Conservation (phyloP, 2,113 vertebrate genomes). For the Salminus brasiliensis region DNA sequence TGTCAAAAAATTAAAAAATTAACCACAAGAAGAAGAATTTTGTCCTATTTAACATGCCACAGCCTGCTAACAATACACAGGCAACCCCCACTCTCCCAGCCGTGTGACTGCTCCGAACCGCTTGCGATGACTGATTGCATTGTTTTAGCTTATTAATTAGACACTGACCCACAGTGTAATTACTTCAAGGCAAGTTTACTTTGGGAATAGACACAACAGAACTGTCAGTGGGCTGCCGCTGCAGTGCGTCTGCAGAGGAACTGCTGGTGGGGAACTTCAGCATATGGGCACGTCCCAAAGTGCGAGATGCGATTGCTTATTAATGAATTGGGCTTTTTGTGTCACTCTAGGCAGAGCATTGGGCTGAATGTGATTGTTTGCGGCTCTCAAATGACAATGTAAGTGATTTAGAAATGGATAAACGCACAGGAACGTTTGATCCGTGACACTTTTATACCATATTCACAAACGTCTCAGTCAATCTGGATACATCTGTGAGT, state of each 20-base stretch:
- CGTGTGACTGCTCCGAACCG: slow-evolving; percentile 7
- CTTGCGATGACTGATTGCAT: slow-evolving; percentile 52
- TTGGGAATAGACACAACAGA: slow-evolving; percentile 42
- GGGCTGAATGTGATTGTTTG: background rate
- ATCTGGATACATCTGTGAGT: background rate
- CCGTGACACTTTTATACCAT: background rate
- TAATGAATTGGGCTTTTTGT: slow-evolving; percentile 11
- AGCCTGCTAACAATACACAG: slow-evolving; percentile 5
- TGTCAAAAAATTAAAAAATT: background rate
- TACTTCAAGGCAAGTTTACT: slow-evolving; percentile 48
- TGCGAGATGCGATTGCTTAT: slow-evolving; percentile 11
- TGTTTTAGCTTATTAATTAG: slow-evolving; percentile 53
- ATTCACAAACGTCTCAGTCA: background rate
- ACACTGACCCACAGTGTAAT: slow-evolving; percentile 52
- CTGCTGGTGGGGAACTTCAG: slow-evolving; percentile 27
- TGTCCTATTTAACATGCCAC: slow-evolving; percentile 7
- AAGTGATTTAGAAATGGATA: background rate
- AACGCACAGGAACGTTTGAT: background rate
- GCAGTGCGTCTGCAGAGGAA: slow-evolving; percentile 23
- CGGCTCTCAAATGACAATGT: background rate
- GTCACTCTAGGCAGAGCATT: background rate
- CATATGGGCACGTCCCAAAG: slow-evolving; percentile 24
- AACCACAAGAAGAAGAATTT: background rate
- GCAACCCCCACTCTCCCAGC: slow-evolving; percentile 4
- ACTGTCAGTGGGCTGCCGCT: slow-evolving; percentile 10